These are phyloP conservation scores for Myiagra hebetior DNA, from an alignment of 2,113 vertebrate genomes.

Conservation along the genomic window DNA sequence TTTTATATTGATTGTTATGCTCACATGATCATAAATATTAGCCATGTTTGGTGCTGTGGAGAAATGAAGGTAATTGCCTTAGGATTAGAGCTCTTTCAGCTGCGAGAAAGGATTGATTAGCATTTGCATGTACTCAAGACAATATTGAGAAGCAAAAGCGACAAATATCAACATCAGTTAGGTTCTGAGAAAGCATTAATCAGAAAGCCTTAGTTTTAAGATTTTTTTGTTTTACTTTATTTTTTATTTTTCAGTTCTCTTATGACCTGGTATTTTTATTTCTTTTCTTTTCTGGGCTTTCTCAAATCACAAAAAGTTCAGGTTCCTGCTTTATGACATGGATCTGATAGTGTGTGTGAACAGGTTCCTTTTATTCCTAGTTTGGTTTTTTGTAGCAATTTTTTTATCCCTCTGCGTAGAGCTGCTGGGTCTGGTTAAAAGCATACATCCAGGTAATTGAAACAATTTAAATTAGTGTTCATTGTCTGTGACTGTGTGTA, in stretches of 20 bases:
- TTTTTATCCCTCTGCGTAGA: conserved; percentile 67
- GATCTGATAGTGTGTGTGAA: conserved; percentile 59
- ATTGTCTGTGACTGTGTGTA: conserved; percentile 56
- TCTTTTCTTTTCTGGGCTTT: neutral
- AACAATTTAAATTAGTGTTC: conserved; percentile 44
- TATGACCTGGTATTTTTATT: conserved; percentile 6
- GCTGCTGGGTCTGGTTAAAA: conserved; percentile 73
- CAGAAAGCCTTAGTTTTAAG: conserved; percentile 46
- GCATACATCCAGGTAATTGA: conserved; percentile 64
- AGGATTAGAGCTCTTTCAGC: conserved; percentile 82
- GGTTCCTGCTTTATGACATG: conserved; percentile 61
- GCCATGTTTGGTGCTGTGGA: conserved; percentile 79
- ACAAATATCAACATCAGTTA: conserved; percentile 71
- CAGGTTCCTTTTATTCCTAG: conserved; percentile 65
- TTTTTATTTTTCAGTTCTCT: neutral
- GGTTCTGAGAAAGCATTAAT: conserved; percentile 65
- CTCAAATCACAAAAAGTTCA: conserved; percentile 60
- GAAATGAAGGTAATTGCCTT: conserved; percentile 83
- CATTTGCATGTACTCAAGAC: conserved; percentile 76
- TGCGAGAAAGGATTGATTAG: conserved; percentile 75
- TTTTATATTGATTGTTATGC: conserved; percentile 78
- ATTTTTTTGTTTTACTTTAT: neutral
- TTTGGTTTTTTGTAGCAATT: conserved; percentile 59
- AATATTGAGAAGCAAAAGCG: conserved; percentile 68
- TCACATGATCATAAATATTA: conserved; percentile 85